Evolutionary conservation across 2,888 invertebrate species (phyloP), one percentile per base, ranked within the genome.

Genomic region (Iphiclides podalirius): DNA sequence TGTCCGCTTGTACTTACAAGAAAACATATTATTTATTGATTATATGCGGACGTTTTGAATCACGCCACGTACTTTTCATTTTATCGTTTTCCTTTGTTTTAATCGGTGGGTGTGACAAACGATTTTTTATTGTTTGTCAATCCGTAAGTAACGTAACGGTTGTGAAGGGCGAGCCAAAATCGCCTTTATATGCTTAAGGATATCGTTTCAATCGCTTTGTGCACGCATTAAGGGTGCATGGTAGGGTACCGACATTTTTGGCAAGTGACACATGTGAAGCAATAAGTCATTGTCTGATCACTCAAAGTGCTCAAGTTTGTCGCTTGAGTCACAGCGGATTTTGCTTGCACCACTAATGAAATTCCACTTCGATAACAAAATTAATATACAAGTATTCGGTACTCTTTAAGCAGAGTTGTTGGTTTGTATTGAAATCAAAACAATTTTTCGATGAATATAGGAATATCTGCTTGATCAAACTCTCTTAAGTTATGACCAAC

Each of bases 261-360:
- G 43, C 35, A 55, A 33, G 37, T 46, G 53, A 60, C 55, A 58
- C 54, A 57, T 59, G 58, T 59, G 50, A 54, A 55, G 52, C 54
- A 47, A 60, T 59, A 62, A 55, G 51, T 57, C 53, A 52, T 38
- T 35, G 53, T 41, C 35, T 26, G 49, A 43, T 43, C 38, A 43
- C 15, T 42, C 42, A 41, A 42, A 12, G 17, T 15, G 41, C 31
- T 47, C 31, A 45, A 42, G 42, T 48, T 43, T 20, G 38, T 36
- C 11, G 16, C 7, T 7, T 48, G 46, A 47, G 20, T 47, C 46
- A 41, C 41, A 9, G n/a, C n/a, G n/a, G 4, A 20, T 20, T 20
- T 20, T 3, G 6, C 20, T 20, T 20, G 20, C 6, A 20, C n/a
- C n/a, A n/a, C n/a, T n/a, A n/a, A n/a, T n/a, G n/a, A n/a, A n/a